Evolutionary conservation across 2,888 invertebrate genomes (phyloP).

Genomic region (Notocelia uddmanniana): DNA sequence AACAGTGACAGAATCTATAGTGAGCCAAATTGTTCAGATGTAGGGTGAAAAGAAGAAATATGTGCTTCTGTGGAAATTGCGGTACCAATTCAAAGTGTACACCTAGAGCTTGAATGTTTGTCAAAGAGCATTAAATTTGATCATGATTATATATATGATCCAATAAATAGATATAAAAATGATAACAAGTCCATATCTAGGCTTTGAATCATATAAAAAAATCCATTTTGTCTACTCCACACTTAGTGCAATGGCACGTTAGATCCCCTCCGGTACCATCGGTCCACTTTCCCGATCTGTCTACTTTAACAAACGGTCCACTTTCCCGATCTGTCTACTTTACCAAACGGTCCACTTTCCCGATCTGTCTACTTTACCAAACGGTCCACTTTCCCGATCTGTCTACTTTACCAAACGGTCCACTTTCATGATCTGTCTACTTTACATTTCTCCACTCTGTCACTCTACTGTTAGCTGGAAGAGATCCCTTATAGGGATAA

Average conservation of each 20-base stretch:
- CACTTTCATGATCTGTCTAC: too few relatives aligned
- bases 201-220: constrained; percentile 32
- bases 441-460: too few relatives aligned
- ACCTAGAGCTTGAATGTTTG: neutral
- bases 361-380: too few relatives aligned
- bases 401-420: too few relatives aligned
- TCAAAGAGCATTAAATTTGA: constrained; percentile 20
- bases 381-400: too few relatives aligned
- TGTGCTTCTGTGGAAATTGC: neutral
- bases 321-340: too few relatives aligned
- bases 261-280: too few relatives aligned
- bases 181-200: constrained; percentile 20
- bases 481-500: too few relatives aligned
- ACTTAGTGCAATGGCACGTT: constrained; percentile 38
- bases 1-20: constrained; percentile 8
- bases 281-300: too few relatives aligned
- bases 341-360: too few relatives aligned
- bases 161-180: constrained; percentile 27
- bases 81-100: neutral
- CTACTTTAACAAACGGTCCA: too few relatives aligned
- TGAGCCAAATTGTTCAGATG: neutral
- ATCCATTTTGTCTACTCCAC: constrained; percentile 35
- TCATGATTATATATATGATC: constrained; percentile 1
- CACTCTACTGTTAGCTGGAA: too few relatives aligned
- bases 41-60: constrained; percentile 19